These are phyloP conservation scores for Platycnemis pennipes DNA, from an alignment of 2,888 invertebrate species.

Conservation along the genomic window DNA sequence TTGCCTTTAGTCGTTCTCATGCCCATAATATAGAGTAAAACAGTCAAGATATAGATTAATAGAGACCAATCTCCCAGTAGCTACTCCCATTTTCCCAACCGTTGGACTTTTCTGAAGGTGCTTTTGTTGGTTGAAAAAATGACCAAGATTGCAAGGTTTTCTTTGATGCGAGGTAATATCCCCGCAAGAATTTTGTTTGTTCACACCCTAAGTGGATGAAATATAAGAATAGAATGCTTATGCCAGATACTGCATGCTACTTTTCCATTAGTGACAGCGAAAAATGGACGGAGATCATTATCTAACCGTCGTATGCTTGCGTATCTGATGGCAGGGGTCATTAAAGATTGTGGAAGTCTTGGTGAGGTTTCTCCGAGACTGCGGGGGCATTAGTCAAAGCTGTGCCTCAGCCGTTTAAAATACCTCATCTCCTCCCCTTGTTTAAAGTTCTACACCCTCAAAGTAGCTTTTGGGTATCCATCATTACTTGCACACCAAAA, in stretches of 20 bases:
- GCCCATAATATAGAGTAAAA: no score
- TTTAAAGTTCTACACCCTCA: not conserved
- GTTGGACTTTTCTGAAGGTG: no score
- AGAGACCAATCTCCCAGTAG: no score
- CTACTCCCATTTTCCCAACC: no score
- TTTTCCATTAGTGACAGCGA: constrained; percentile 3
- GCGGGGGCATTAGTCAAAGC: constrained; percentile 42
- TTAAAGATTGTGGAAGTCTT: not conserved
- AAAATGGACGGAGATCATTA: not conserved
- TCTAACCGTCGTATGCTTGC: not conserved
- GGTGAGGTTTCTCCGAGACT: not conserved
- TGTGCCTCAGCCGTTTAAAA: not conserved
- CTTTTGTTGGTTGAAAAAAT: no score
- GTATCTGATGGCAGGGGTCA: constrained; percentile 16
- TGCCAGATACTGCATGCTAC: not conserved
- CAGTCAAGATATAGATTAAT: no score
- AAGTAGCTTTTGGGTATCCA: not conserved
- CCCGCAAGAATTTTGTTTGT: not conserved
- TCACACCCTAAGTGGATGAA: constrained; percentile 11
- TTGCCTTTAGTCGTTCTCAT: no score
- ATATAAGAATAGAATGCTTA: not conserved
- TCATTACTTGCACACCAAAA: not conserved
- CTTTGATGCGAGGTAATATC: not conserved
- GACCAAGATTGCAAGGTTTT: not conserved
- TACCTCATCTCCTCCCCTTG: not conserved